A percentile compares a stretch with the other conserved stretches of the same genome.
phyloP scores from a whole-genome alignment of 2,797 vertebrate species.

The Eleutherodactylus coqui region DNA sequence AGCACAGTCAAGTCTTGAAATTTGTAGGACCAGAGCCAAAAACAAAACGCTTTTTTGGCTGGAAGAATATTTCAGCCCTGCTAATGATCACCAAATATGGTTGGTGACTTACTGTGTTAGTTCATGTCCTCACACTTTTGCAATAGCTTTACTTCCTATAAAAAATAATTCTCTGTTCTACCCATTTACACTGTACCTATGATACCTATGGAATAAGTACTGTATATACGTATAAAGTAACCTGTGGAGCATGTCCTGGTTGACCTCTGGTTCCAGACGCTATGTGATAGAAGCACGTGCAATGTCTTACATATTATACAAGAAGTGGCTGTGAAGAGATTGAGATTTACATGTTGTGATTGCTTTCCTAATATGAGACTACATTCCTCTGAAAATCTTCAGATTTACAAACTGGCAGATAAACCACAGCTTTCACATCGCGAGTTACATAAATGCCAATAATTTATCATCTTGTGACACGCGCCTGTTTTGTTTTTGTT shows the following conservation, averaged over 20 bases:
- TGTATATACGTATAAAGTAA: background rate
- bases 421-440: constrained; percentile 4
- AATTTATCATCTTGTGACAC: background rate
- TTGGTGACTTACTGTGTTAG: background rate
- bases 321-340: background rate
- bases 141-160: background rate
- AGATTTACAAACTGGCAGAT: constrained; percentile 23
- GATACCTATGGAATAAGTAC: background rate
- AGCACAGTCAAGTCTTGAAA: background rate
- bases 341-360: constrained; percentile 14
- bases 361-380: constrained; percentile 16
- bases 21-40: too few relatives aligned
- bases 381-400: background rate
- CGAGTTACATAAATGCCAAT: constrained; percentile 16
- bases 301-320: background rate
- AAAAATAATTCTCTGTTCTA: too few relatives aligned
- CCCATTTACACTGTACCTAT: too few relatives aligned
- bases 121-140: background rate
- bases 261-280: background rate
- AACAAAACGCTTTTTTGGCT: too few relatives aligned
- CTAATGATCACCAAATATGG: background rate
- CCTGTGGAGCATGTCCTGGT: background rate
- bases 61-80: too few relatives aligned
- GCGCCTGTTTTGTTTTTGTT: constrained; percentile 3
- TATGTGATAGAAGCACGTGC: background rate